Evolutionary conservation across 2,113 vertebrate genomes (phyloP).

Genomic region (Paramormyrops kingsleyae): DNA sequence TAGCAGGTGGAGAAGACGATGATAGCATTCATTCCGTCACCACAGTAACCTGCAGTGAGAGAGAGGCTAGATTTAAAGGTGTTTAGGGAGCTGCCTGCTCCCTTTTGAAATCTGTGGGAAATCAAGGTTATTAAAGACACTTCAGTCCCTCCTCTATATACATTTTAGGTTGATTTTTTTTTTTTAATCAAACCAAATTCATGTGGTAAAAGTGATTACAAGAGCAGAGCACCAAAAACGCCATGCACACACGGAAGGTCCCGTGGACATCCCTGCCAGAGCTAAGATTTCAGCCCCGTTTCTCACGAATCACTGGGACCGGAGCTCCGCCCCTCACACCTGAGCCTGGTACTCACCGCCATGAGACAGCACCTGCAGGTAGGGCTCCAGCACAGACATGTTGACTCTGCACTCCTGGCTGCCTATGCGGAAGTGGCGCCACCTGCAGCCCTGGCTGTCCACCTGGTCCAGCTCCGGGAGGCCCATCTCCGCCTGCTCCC

Average conservation of each 20-base stretch:
- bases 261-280: not conserved
- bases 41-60: conserved; percentile 64
- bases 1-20: conserved; percentile 74
- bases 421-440: conserved; percentile 63
- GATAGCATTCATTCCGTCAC: conserved; percentile 64
- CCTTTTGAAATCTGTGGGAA: not conserved
- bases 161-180: not conserved
- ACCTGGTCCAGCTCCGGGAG: conserved; percentile 55
- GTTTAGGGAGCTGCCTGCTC: not conserved
- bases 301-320: not conserved
- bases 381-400: conserved; percentile 65
- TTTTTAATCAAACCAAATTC: not conserved
- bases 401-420: conserved; percentile 58
- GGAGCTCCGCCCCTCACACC: not conserved
- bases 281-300: not conserved
- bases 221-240: not conserved
- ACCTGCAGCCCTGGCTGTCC: conserved; percentile 57
- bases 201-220: not conserved
- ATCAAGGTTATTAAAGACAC: not conserved
- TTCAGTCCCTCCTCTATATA: not conserved
- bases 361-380: conserved; percentile 66
- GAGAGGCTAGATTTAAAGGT: not conserved
- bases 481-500: conserved; percentile 33
- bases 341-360: conserved; percentile 57
- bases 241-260: not conserved